phyloP scores from a whole-genome alignment of 2,113 vertebrate genomes.

The Macaca fascicularis region DNA sequence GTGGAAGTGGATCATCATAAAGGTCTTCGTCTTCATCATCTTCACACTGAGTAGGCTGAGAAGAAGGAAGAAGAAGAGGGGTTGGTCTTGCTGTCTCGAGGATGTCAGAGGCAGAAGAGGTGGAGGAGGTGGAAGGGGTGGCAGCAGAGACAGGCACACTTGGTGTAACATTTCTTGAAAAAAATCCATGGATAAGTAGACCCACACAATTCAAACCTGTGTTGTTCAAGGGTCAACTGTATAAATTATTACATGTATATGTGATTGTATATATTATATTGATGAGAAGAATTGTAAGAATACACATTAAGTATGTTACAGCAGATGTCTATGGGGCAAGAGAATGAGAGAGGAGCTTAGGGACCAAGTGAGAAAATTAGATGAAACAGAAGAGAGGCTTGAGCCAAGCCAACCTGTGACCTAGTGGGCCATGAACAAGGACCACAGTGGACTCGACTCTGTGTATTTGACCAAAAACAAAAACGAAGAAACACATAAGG shows the following conservation, averaged over 20 bases:
- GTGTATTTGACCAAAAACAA: neutral
- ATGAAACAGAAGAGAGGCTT: neutral
- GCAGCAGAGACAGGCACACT: neutral
- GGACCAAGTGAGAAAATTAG: neutral
- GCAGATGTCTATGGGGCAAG: neutral
- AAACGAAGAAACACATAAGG: neutral
- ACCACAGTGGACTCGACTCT: neutral
- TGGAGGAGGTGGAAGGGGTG: neutral
- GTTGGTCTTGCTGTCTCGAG: neutral
- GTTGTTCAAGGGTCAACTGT: neutral
- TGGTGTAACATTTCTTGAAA: neutral
- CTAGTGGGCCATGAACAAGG: neutral
- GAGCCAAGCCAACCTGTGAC: neutral
- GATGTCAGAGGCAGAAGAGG: neutral
- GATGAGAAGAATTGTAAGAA: neutral
- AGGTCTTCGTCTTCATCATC: neutral
- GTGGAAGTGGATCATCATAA: neutral
- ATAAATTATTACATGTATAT: neutral
- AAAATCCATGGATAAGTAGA: neutral
- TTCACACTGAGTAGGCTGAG: neutral
- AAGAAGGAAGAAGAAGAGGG: neutral
- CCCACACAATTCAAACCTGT: neutral
- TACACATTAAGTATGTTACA: neutral
- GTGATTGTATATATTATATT: neutral
- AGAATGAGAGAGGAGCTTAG: neutral